Percentiles rank a stretch among this genome's conserved stretches.
Conservation (phyloP, 2,797 vertebrate species). For the Falco naumanni region DNA sequence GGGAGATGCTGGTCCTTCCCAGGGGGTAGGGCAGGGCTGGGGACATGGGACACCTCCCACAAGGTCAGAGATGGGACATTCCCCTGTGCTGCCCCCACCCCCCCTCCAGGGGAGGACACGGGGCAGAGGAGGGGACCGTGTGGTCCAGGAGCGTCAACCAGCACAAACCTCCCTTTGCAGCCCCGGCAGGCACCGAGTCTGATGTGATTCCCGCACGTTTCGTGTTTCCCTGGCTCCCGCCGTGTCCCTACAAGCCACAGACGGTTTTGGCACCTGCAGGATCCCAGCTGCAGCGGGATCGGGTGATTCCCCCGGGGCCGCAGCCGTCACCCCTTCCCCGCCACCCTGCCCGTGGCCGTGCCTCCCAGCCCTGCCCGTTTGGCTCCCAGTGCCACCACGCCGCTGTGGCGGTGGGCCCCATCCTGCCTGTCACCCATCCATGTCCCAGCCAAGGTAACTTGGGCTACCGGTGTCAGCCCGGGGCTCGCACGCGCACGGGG, state of each 20-base stretch:
- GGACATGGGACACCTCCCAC: accelerated
- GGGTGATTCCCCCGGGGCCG: accelerated
- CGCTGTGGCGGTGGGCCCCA: too few species aligned
- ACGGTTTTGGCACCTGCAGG: background rate
- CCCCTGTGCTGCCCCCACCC: accelerated
- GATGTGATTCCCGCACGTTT: background rate
- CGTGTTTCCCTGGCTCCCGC: accelerated
- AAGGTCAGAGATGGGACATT: background rate
- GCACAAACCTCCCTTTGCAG: background rate
- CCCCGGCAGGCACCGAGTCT: accelerated
- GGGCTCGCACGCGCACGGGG: background rate
- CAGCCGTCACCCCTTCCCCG: background rate
- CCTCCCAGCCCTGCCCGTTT: background rate
- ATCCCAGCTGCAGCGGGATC: accelerated
- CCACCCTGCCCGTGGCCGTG: accelerated
- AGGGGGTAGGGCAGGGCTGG: background rate
- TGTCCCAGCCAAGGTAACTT: background rate
- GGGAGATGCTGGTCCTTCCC: accelerated
- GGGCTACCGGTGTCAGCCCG: background rate
- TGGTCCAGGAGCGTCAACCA: background rate
- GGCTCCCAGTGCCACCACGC: background rate
- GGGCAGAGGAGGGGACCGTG: accelerated
- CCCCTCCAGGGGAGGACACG: background rate
- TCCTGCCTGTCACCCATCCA: accelerated
- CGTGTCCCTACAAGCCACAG: background rate